Base-by-base conservation (phyloP, 2,113 vertebrate genomes). In the Bostrychus sinensis region DNA sequence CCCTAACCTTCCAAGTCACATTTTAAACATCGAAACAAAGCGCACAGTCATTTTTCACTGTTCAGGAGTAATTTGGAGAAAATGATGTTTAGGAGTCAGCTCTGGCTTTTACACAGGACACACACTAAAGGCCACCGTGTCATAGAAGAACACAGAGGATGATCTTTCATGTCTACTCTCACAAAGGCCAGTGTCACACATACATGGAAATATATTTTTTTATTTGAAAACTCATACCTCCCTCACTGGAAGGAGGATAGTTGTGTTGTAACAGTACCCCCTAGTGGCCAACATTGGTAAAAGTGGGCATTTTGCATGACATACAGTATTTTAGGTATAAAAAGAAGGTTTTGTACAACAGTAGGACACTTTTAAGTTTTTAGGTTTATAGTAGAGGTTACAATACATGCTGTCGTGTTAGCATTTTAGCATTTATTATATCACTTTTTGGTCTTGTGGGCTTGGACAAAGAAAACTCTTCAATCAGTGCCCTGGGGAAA, bases 211-310 rank as follows among this genome's bases (percentile, higher is more conserved):
- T 56, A 20, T 71, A 38, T n/a, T n/a, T 55, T 32, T 51, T 51
- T 51, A 51, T 14, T 25, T 28, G 48, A 14, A 37, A 55, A 45
- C 62, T 70, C 3, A 19, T 56, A 12, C 48, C 45, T 66, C 55
- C 1, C 14, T 26, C 23, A 14, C 51, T 16, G 3, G 62, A 19
- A 25, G 17, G 12, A 41, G 14, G 46, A 62, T 8, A 14, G 30
- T 17, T 67, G 25, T 84, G 87, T 77, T 62, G 51, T 85, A 77
- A 89, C 80, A 89, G 80, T 88, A 89, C 80, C 89, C 88, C 89
- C 90, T 84, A 50, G 77, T 86, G 86, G 67, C 17, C 0, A 5
- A 9, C 2, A 5, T 0, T 8, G 32, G 53, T 51, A 63, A 14
- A 32, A 20, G 46, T 8, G 26, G 2, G 16, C 19, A n/a, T n/a